Evolutionary conservation across 2,888 invertebrate species (phyloP), one percentile per base, ranked within the genome.

Genomic region (Candidula unifasciata): DNA sequence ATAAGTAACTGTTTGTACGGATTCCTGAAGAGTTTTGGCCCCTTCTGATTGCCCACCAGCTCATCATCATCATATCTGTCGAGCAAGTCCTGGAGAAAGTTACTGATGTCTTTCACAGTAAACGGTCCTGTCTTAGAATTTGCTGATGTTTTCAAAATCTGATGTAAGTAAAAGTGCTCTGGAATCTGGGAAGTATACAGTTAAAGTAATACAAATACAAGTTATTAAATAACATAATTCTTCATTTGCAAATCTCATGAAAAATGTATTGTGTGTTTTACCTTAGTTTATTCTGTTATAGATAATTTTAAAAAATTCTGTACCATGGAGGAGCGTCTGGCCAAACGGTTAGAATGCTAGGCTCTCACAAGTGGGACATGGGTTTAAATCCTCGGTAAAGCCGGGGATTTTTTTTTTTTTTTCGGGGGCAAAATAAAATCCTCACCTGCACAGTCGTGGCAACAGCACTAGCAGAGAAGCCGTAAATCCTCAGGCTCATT

Each of bases 1-100:
- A 92, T 87, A 30, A 93, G 87, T 44, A 93, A 87, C 82, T 92
- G 91, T 87, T 91, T 91, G 88, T 90, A 92, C 0, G 93, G 93
- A 18, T 89, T 83, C 76, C 86, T 87, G 83, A 91, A 91, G 27
- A 74, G 69, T 1, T 86, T 68, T 13, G 85, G 82, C 33, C 80
- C 81, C 13, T 87, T 86, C 27, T 33, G 35, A 13, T 21, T 60
- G 6, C 52, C 74, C n/a, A 54, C 57, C 54, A 60, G 18, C 57
- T 57, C 77, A 21, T 85, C 87, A 33, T 89, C 88, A 18, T 88
- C 88, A 83, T 88, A 91, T 78, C 89, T 90, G 83, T 91, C 91
- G 71, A 93, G 86, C 37, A 91, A 74, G 18, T 68, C 71, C 2
- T 81, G 84, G 33, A 92, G 76, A n/a, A 91, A 89, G n/a, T 77